These are phyloP conservation scores for Geococcyx californianus DNA, from an alignment of 2,113 vertebrate species.

Conservation along the genomic window DNA sequence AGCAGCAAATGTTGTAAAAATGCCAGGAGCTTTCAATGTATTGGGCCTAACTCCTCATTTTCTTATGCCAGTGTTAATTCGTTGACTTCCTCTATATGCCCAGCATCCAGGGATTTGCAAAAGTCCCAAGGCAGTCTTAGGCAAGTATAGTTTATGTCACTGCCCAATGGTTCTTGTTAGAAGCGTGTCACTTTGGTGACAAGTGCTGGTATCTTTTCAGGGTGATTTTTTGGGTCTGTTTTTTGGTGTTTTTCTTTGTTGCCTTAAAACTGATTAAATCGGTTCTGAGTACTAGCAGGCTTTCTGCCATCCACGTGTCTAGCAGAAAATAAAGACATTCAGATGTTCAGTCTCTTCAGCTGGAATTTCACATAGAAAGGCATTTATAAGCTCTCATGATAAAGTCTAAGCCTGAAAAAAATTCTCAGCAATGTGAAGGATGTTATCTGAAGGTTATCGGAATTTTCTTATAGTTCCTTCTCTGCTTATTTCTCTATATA, in stretches of 20 bases:
- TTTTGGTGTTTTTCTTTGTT: not conserved
- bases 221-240: not conserved
- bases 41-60: not conserved
- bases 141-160: not conserved
- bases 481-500: not conserved
- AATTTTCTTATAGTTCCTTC: not conserved
- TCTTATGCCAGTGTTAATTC: not conserved
- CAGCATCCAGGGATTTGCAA: not conserved
- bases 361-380: conserved; percentile 12
- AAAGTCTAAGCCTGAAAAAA: not conserved
- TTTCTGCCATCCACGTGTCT: conserved; percentile 58
- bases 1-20: conserved; percentile 45
- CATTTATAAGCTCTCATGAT: not conserved
- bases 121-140: not conserved
- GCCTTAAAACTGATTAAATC: conserved; percentile 67
- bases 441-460: conserved; percentile 21
- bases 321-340: conserved; percentile 12
- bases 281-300: conserved; percentile 39
- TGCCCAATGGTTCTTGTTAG: conserved; percentile 9
- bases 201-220: conserved; percentile 50
- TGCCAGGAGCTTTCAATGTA: not conserved
- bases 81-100: not conserved
- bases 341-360: not conserved
- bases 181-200: conserved; percentile 51
- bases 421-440: not conserved